Percentiles rank a stretch among this genome's conserved stretches.
Conservation (phyloP, 2,888 invertebrate genomes). For the Limnephilus marmoratus region DNA sequence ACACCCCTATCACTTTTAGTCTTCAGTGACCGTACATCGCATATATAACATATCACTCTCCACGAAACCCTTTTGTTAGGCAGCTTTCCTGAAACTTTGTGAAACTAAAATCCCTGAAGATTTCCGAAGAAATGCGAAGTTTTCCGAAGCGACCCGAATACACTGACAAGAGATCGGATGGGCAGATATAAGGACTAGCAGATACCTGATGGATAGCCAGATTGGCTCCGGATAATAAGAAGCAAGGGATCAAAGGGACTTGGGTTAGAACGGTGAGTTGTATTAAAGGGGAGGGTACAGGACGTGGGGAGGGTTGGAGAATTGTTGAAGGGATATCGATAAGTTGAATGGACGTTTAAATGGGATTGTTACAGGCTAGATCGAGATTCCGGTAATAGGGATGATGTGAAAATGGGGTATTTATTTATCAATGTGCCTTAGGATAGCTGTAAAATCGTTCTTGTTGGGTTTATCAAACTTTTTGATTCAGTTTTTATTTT, state of each 20-base stretch:
- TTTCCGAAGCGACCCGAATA: not conserved
- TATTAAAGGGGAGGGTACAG: not conserved
- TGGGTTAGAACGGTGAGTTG: not conserved
- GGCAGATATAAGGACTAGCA: not conserved
- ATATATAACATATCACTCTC: not conserved
- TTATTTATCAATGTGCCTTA: not conserved
- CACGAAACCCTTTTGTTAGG: not conserved
- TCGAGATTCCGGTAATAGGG: not conserved
- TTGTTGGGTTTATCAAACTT: not conserved
- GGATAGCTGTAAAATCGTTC: not conserved
- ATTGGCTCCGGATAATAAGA: constrained; percentile 13
- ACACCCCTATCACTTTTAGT: too few species aligned
- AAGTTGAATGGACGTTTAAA: constrained; percentile 2
- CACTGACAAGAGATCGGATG: not conserved
- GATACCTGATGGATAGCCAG: constrained; percentile 29
- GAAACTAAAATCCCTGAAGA: not conserved
- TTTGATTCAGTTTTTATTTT: too few species aligned
- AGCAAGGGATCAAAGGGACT: not conserved
- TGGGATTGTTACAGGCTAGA: not conserved
- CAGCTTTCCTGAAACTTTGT: not conserved
- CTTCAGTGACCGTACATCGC: not conserved
- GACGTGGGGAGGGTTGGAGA: not conserved
- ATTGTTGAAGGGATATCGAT: not conserved
- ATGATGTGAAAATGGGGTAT: not conserved
- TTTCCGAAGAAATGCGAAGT: not conserved